Evolutionary conservation across 2,797 vertebrate genomes (phyloP), one percentile per base, ranked within the genome.

Genomic region (Remorina albescens): DNA sequence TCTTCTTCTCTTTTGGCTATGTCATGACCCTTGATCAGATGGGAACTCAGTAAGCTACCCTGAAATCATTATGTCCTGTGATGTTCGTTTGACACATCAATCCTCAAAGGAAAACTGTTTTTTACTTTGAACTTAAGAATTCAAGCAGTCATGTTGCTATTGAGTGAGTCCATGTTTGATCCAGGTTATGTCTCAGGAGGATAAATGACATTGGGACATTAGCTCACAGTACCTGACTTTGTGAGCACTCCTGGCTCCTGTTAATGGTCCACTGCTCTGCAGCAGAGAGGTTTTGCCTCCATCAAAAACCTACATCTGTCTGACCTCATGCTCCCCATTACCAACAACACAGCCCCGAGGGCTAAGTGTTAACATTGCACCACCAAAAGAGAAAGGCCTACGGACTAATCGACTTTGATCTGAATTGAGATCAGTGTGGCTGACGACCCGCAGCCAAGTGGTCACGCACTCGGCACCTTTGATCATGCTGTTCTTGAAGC

Each of bases 321-420:
- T 76, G 76, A 88, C 84, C 88, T 82, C 71, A 1, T 60, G 78
- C 83, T 88, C 81, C 82, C 86, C 80, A 81, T 89, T 87, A 87
- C 81, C 79, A 73, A 58, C 80, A 78, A 68, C 81, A 78, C 78
- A 56, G n/a, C 80, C 85, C 80, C 2, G 10, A 85, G 82, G 90
- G 81, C 83, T 61, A 60, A 78, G 84, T 74, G 80, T 82, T 89
- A 86, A 86, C 74, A 58, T 30, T 32, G 65, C 67, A 67, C 72
- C 74, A 34, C 75, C 71, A 61, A 76, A 77, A 84, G 80, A 71
- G 71, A 75, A 50, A 71, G 76, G 69, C 72, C 77, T 16, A 6
- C 39, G 15, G 65, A 74, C 75, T 72, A 57, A 55, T 76, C 39
- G 47, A 37, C 86, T 90, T 90, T 90, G 86, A 91, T 89, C 75